A percentile compares a stretch with the other conserved stretches of the same genome.
phyloP scores from a whole-genome alignment of 2,888 invertebrate genomes.

The Conistra vaccinii region DNA sequence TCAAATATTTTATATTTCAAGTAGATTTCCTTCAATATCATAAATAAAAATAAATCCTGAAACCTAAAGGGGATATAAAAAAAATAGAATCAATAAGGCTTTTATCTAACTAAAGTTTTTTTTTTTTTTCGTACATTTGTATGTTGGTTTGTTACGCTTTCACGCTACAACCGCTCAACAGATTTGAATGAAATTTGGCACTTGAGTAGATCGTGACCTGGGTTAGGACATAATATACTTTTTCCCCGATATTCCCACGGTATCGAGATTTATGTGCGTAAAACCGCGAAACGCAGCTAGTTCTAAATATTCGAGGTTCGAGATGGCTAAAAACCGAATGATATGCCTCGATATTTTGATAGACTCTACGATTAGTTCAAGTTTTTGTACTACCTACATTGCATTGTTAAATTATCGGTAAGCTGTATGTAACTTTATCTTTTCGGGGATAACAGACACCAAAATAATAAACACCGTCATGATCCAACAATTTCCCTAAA shows the following conservation, averaged over 20 bases:
- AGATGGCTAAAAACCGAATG: not conserved
- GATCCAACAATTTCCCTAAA: slow-evolving; percentile 44
- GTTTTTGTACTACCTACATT: not conserved
- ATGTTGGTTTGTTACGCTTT: too few species aligned
- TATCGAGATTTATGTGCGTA: too few species aligned
- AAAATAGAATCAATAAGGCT: not conserved
- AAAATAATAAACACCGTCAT: slow-evolving; percentile 35
- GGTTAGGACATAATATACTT: too few species aligned
- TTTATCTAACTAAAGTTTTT: not conserved
- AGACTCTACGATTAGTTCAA: not conserved
- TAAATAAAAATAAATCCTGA: not conserved
- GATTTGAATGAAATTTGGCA: too few species aligned
- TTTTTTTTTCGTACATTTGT: too few species aligned
- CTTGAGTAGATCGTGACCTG: too few species aligned
- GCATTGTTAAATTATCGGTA: not conserved
- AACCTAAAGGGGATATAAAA: not conserved
- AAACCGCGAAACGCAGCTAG: too few species aligned
- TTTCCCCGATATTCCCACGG: too few species aligned
- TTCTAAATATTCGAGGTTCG: not conserved
- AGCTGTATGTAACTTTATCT: not conserved
- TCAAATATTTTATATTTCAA: not conserved
- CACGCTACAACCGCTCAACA: too few species aligned
- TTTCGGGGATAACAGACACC: not conserved
- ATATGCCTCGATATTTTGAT: not conserved
- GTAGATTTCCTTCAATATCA: not conserved